phyloP scores from a whole-genome alignment of 2,888 invertebrate genomes.

The Hydroisotoma schaefferi region DNA sequence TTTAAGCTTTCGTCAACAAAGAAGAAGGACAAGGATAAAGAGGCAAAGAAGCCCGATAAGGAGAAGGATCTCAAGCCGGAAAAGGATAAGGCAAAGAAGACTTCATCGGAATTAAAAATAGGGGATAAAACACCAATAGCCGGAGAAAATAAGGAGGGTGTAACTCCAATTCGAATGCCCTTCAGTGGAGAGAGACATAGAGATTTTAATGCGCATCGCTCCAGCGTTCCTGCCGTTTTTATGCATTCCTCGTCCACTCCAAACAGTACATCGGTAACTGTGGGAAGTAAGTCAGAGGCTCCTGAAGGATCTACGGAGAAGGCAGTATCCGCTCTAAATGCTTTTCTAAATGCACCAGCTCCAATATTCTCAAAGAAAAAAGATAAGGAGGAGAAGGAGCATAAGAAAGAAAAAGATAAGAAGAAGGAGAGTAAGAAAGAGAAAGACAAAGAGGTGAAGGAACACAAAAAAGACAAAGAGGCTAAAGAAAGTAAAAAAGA shows the following conservation, averaged over 20 bases:
- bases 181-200: conserved; percentile 33
- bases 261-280: conserved; percentile 7
- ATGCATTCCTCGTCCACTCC: conserved; percentile 14
- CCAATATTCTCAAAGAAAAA: conserved; percentile 39
- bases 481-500: conserved; percentile 32
- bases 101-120: conserved; percentile 16
- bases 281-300: conserved; percentile 1
- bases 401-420: conserved; percentile 28
- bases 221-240: conserved; percentile 2
- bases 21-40: conserved; percentile 27
- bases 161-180: conserved; percentile 16
- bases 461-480: conserved; percentile 33
- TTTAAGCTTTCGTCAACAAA: conserved; percentile 43
- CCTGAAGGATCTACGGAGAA: conserved; percentile 1
- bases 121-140: conserved; percentile 15
- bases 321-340: conserved; percentile 36
- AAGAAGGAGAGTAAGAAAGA: conserved; percentile 24
- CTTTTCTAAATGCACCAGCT: conserved; percentile 47
- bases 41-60: conserved; percentile 32
- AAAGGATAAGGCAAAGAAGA: conserved; percentile 32
- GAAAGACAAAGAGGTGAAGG: conserved; percentile 29
- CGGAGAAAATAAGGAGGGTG: conserved; percentile 28
- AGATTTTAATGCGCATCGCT: background rate
- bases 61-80: conserved; percentile 39
- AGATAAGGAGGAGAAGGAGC: conserved; percentile 34